phyloP scores from a whole-genome alignment of 2,113 vertebrate species.

The Poeciliopsis retropinna region DNA sequence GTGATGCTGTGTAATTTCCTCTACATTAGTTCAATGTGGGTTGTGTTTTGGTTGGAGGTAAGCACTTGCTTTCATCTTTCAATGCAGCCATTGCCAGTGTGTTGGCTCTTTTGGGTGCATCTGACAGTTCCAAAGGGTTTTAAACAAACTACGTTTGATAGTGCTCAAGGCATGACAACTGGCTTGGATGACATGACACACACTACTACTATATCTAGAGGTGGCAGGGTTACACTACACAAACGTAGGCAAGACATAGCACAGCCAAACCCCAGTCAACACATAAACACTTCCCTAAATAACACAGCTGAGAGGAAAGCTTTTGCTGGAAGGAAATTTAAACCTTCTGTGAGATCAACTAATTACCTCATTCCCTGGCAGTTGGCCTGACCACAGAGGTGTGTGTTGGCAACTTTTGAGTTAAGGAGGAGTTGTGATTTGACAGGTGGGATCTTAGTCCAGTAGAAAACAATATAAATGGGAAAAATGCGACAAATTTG shows the following conservation, averaged over 20 bases:
- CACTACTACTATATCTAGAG: constrained; percentile 27
- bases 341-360: constrained; percentile 55
- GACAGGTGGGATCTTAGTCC: constrained; percentile 42
- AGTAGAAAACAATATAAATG: constrained; percentile 47
- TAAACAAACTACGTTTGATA: background rate
- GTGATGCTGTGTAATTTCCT: too few relatives aligned
- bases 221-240: constrained; percentile 16
- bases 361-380: constrained; percentile 63
- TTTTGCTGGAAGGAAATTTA: constrained; percentile 57
- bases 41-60: background rate
- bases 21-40: background rate
- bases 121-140: background rate
- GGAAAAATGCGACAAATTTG: constrained; percentile 13
- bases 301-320: constrained; percentile 34
- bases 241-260: constrained; percentile 29
- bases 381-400: constrained; percentile 51
- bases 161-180: background rate
- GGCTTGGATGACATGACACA: constrained; percentile 20
- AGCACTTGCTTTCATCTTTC: background rate
- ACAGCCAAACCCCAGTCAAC: constrained; percentile 32
- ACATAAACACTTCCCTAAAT: constrained; percentile 59
- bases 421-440: constrained; percentile 43
- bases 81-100: too few relatives aligned
- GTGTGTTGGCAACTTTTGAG: constrained; percentile 53
- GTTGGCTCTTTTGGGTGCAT: background rate